Evolutionary conservation across 2,888 invertebrate genomes (phyloP).

Genomic region (Hirtodrosophila cameraria): DNA sequence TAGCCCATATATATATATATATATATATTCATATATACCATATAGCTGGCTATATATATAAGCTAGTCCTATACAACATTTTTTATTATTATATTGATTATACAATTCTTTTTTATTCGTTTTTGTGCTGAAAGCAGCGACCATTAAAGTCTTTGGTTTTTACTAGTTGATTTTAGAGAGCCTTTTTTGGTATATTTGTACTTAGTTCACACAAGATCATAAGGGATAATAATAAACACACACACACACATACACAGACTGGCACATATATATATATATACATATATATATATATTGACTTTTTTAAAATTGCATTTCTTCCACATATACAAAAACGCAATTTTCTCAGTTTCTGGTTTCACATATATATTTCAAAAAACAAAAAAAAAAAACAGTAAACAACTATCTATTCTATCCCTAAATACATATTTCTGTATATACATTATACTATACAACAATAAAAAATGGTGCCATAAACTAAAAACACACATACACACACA

Average conservation of each 20-base stretch:
- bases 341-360: constrained; percentile 82
- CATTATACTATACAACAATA: constrained; percentile 30
- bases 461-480: constrained; percentile 73
- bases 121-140: constrained; percentile 27
- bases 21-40: constrained; percentile 21
- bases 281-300: constrained; percentile 17
- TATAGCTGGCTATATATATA: constrained; percentile 57
- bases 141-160: constrained; percentile 37
- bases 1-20: constrained; percentile 32
- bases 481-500: constrained; percentile 39
- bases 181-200: constrained; percentile 34
- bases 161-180: constrained; percentile 17
- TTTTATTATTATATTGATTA: background rate
- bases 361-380: constrained; percentile 60
- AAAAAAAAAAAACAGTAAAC: constrained; percentile 29
- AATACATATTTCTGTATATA: constrained; percentile 55
- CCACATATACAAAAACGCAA: constrained; percentile 59
- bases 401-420: constrained; percentile 56
- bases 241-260: constrained; percentile 33
- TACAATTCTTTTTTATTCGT: constrained; percentile 6
- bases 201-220: constrained; percentile 47
- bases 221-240: constrained; percentile 28
- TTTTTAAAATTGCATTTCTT: constrained; percentile 74
- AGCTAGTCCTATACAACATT: constrained; percentile 52
- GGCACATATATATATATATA: constrained; percentile 26